These are phyloP conservation scores for Bimastos eiseni DNA, from an alignment of 2,888 invertebrate genomes.

Conservation along the genomic window DNA sequence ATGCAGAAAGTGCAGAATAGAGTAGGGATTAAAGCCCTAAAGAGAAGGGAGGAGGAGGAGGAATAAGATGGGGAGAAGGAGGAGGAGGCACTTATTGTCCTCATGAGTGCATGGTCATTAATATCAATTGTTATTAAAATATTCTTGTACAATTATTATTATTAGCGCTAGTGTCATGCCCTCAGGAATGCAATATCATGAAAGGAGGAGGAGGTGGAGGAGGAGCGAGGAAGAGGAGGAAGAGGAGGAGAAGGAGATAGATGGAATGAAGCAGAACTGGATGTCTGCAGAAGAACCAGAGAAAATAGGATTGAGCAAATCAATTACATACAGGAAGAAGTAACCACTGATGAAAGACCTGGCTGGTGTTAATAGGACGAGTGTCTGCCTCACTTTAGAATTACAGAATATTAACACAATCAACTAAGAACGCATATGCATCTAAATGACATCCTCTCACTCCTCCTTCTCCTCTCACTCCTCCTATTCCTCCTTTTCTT, in stretches of 20 bases:
- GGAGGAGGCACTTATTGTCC: not conserved
- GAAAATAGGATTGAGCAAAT: conserved; percentile 18
- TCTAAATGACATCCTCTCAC: not conserved
- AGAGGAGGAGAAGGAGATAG: conserved; percentile 17
- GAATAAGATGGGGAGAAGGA: not conserved
- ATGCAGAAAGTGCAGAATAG: not conserved
- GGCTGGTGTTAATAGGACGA: not conserved
- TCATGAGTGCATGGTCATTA: no score
- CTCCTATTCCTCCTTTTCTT: not conserved
- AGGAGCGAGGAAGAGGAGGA: conserved; percentile 30
- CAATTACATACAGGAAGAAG: not conserved
- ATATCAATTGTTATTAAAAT: no score
- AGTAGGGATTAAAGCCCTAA: not conserved
- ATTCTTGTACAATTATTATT: no score
- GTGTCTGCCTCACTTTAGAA: not conserved
- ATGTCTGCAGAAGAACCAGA: not conserved
- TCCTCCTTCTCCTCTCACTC: not conserved
- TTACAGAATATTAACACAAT: not conserved
- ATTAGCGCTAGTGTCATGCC: no score
- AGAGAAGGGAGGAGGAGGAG: not conserved
- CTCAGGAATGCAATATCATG: no score
- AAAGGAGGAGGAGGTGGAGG: conserved; percentile 18
- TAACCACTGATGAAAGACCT: not conserved
- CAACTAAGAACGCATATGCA: conserved; percentile 5
- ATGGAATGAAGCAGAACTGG: conserved; percentile 20